Conservation (phyloP, 2,888 invertebrate genomes). For the Anoncus sp. region DNA sequence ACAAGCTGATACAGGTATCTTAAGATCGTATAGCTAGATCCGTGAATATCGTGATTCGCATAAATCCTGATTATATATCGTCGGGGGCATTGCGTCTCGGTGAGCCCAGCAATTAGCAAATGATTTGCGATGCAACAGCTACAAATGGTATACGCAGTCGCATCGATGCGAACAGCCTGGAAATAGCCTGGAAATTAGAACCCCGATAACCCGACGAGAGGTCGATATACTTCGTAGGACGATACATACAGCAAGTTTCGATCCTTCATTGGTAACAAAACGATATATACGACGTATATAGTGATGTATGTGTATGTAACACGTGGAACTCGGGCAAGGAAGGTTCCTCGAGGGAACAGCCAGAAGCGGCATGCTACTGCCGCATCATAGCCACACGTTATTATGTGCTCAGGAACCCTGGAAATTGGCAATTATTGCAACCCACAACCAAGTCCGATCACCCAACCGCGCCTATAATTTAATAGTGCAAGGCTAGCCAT, state of each 20-base stretch:
- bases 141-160: neutral
- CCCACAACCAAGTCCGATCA: slow-evolving; percentile 74
- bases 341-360: slow-evolving; percentile 37
- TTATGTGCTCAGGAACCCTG: slow-evolving; percentile 66
- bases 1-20: neutral
- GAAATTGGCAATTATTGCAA: slow-evolving; percentile 81
- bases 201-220: slow-evolving; percentile 42
- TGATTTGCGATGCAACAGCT: slow-evolving; percentile 72
- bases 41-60: slow-evolving; percentile 74
- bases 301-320: slow-evolving; percentile 15
- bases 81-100: slow-evolving; percentile 68
- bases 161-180: slow-evolving; percentile 20
- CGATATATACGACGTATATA: neutral
- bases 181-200: slow-evolving; percentile 23
- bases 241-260: slow-evolving; percentile 35
- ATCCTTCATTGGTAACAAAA: slow-evolving; percentile 22
- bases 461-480: slow-evolving; percentile 62
- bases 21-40: slow-evolving; percentile 7
- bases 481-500: slow-evolving; percentile 61
- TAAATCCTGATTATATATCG: slow-evolving; percentile 78
- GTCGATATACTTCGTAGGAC: slow-evolving; percentile 42
- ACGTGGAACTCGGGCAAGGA: slow-evolving; percentile 50
- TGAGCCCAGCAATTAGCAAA: slow-evolving; percentile 73
- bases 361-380: slow-evolving; percentile 27
- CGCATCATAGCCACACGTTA: slow-evolving; percentile 45